phyloP scores from a whole-genome alignment of 2,797 vertebrate species.

The Typhlichthys eigenmanni region DNA sequence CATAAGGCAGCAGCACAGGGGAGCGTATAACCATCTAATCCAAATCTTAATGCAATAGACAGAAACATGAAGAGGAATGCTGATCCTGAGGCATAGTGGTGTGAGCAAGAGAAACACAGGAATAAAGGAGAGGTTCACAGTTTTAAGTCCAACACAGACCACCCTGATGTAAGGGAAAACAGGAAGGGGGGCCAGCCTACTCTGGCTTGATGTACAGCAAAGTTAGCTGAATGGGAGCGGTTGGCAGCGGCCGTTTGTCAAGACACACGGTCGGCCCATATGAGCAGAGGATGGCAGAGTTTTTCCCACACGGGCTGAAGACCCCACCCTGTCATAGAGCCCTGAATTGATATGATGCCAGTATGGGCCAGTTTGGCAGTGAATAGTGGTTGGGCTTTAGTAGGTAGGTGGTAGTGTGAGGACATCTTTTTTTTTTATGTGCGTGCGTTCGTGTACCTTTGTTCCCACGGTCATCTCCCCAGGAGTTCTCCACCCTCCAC shows the following conservation, averaged over 20 bases:
- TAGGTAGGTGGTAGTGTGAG: neutral
- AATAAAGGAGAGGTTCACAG: neutral
- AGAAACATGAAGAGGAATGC: constrained; percentile 50
- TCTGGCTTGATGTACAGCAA: no score
- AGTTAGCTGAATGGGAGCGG: no score
- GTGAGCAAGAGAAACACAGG: constrained; percentile 14
- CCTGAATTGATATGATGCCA: no score
- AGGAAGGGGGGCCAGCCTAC: no score
- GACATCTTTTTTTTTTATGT: neutral
- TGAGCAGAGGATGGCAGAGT: no score
- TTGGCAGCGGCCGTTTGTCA: no score
- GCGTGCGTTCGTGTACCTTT: constrained; percentile 83
- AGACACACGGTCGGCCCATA: no score
- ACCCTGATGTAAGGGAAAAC: no score
- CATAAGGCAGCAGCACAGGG: constrained; percentile 46
- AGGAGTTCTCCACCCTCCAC: constrained; percentile 98
- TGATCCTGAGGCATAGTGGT: constrained; percentile 1
- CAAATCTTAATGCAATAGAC: constrained; percentile 47
- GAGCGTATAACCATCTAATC: constrained; percentile 40
- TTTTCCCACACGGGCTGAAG: no score
- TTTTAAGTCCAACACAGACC: neutral
- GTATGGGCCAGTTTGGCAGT: no score
- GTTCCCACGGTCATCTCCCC: constrained; percentile 97
- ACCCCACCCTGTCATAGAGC: no score
- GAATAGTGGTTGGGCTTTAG: neutral